These are phyloP conservation scores for Lithosia quadra DNA, from an alignment of 2,888 invertebrate genomes.

Conservation along the genomic window DNA sequence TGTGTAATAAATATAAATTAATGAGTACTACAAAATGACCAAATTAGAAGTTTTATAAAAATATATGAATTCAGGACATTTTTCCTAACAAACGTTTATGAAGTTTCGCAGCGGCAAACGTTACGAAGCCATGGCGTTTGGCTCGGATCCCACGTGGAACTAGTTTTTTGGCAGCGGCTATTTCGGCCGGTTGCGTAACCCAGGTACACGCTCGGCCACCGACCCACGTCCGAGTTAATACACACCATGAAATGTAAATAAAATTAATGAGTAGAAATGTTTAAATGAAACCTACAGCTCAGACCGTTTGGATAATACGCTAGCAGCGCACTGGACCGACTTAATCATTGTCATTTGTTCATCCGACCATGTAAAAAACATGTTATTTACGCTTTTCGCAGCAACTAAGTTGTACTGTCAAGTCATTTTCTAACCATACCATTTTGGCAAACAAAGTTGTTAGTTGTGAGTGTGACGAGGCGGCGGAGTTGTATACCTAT, in stretches of 20 bases:
- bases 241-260: conserved; percentile 78
- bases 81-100: neutral
- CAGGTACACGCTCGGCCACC: conserved; percentile 73
- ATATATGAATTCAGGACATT: neutral
- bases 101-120: conserved; percentile 9
- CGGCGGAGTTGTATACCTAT: no score
- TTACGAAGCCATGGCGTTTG: conserved; percentile 48
- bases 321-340: conserved; percentile 23
- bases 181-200: conserved; percentile 79
- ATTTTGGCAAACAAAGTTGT: no score
- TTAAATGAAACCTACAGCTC: conserved; percentile 54
- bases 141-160: conserved; percentile 74
- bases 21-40: neutral
- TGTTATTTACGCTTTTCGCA: conserved; percentile 28
- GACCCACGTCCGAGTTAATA: conserved; percentile 70
- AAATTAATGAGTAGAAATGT: conserved; percentile 70
- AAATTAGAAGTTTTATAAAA: neutral
- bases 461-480: no score
- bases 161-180: conserved; percentile 82
- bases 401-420: conserved; percentile 8
- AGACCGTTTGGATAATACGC: conserved; percentile 28
- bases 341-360: conserved; percentile 39
- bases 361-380: conserved; percentile 25
- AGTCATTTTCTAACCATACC: neutral
- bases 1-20: neutral